A percentile compares a stretch with the other conserved stretches of the same genome.
These are phyloP conservation scores for Liolophura sinensis DNA, from an alignment of 1,140 invertebrate species.

Conservation along the genomic window DNA sequence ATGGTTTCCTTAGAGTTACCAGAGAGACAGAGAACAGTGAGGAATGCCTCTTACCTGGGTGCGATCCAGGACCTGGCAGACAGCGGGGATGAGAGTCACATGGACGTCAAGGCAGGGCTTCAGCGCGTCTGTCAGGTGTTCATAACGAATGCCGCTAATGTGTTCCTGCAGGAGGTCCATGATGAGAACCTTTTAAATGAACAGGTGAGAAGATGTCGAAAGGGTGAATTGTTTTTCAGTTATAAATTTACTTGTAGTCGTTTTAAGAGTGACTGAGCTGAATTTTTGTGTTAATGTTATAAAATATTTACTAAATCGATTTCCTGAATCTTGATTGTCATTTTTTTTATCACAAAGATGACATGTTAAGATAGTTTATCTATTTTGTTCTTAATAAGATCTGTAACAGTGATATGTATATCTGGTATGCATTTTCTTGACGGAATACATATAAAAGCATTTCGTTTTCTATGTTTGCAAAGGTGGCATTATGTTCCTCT, in stretches of 20 bases:
- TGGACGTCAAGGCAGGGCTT: constrained; percentile 56
- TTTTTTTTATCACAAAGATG: too few relatives aligned
- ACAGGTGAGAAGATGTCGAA: constrained; percentile 27
- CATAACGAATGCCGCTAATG: constrained; percentile 92
- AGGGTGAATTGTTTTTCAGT: not conserved
- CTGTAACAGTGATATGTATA: too few relatives aligned
- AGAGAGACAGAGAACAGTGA: constrained; percentile 10
- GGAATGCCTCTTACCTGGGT: constrained; percentile 50
- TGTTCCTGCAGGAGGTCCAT: constrained; percentile 66
- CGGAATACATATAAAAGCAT: too few relatives aligned
- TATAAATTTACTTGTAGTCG: not conserved
- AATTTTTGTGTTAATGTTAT: not conserved
- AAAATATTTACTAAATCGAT: too few relatives aligned
- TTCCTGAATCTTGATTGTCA: too few relatives aligned
- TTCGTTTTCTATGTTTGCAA: too few relatives aligned
- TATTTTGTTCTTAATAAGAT: too few relatives aligned
- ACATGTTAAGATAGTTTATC: too few relatives aligned
- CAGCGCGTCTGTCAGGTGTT: constrained; percentile 91
- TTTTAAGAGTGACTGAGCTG: constrained; percentile 51
- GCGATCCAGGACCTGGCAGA: constrained; percentile 47
- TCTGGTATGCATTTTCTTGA: too few relatives aligned
- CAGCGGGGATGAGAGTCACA: constrained; percentile 28
- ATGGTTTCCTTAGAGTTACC: too few relatives aligned
- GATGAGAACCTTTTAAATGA: constrained; percentile 32
- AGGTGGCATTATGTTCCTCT: too few relatives aligned